A percentile compares a stretch with the other conserved stretches of the same genome.
Evolutionary conservation across 2,888 invertebrate species (phyloP).

Genomic region (Aleiodes testaceus): DNA sequence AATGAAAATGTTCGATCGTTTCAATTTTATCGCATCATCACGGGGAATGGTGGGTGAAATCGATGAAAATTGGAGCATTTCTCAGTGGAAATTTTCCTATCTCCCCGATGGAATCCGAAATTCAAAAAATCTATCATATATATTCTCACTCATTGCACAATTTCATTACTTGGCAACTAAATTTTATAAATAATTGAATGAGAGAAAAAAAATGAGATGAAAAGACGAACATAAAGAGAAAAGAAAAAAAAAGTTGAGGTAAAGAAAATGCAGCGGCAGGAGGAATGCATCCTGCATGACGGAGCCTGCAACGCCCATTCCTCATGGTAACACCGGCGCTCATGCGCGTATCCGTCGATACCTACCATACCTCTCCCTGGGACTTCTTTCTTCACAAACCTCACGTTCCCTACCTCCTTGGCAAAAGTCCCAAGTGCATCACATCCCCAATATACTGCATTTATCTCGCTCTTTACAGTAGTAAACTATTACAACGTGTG

Average conservation of each 20-base stretch:
- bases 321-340: conserved; percentile 46
- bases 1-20: no score
- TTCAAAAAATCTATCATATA: no score
- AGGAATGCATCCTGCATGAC: conserved; percentile 41
- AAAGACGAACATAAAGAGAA: background rate
- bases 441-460: conserved; percentile 10
- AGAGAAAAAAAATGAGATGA: conserved; percentile 21
- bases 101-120: no score
- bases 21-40: no score
- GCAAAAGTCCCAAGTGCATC: conserved; percentile 37
- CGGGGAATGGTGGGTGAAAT: no score
- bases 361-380: background rate
- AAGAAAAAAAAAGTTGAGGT: conserved; percentile 9
- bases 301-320: conserved; percentile 42
- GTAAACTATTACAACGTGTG: background rate
- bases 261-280: conserved; percentile 25
- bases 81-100: no score
- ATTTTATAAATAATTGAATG: background rate
- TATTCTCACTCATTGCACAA: no score
- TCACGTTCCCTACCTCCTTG: conserved; percentile 6
- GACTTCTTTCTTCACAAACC: conserved; percentile 3
- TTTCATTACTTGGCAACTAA: no score
- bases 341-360: conserved; percentile 44
- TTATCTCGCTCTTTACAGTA: conserved; percentile 1
- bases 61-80: no score